Conservation (phyloP, 2,113 vertebrate genomes). For the Saguinus midas region DNA sequence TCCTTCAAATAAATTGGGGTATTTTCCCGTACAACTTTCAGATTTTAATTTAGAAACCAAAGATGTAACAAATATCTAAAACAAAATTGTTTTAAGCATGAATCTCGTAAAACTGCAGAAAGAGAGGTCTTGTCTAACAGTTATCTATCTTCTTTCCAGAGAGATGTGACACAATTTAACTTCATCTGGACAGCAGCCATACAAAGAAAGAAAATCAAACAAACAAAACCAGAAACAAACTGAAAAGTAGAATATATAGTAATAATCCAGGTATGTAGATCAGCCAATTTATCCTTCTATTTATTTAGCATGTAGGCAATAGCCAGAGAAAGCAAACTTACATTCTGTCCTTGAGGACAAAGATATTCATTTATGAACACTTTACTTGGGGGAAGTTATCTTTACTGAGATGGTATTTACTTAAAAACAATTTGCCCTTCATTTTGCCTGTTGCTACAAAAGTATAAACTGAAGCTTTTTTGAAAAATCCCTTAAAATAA, state of each 20-base stretch:
- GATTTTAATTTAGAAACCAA: neutral
- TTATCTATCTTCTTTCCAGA: neutral
- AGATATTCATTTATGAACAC: slow-evolving; percentile 28
- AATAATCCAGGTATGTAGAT: neutral
- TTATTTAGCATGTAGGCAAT: neutral
- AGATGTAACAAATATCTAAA: neutral
- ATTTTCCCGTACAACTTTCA: neutral
- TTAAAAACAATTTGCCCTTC: slow-evolving; percentile 5
- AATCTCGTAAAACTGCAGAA: neutral
- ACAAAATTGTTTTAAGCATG: neutral
- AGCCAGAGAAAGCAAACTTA: neutral
- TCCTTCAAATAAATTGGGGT: neutral
- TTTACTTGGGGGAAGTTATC: neutral
- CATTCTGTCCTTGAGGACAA: neutral
- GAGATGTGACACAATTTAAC: neutral
- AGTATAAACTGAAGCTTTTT: slow-evolving; percentile 34
- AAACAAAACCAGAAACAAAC: neutral
- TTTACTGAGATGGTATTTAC: slow-evolving; percentile 13
- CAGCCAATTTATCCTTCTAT: neutral
- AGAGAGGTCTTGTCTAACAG: neutral
- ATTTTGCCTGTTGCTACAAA: slow-evolving; percentile 38
- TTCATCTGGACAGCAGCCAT: neutral
- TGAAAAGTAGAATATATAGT: slow-evolving; percentile 1
- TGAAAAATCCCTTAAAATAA: slow-evolving; percentile 53
- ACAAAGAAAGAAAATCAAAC: neutral